Percentiles rank a stretch among this genome's conserved stretches.
Evolutionary conservation across 2,113 vertebrate species (phyloP).

Genomic region (Columba livia): DNA sequence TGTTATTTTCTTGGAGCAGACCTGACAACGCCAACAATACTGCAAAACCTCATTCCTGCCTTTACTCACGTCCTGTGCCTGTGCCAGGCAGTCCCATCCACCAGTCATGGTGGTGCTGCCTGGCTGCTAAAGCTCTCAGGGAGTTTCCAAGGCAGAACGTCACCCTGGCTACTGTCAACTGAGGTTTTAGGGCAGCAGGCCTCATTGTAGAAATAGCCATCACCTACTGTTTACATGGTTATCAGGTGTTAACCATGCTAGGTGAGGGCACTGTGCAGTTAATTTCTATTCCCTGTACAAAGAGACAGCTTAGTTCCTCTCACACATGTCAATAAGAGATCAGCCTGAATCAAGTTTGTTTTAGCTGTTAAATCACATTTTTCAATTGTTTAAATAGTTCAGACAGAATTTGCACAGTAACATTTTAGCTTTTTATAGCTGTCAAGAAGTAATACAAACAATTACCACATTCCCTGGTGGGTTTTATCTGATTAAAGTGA

Average conservation of each 20-base stretch:
- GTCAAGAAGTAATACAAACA: conserved; percentile 66
- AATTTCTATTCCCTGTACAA: not conserved
- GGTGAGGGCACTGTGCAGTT: not conserved
- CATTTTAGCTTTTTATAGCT: conserved; percentile 62
- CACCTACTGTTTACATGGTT: not conserved
- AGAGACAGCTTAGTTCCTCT: not conserved
- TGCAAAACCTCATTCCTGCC: not conserved
- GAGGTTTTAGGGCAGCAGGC: not conserved
- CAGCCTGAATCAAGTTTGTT: conserved; percentile 56
- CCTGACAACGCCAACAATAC: not conserved
- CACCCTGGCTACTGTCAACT: not conserved
- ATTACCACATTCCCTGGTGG: conserved; percentile 55
- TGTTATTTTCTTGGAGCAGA: not conserved
- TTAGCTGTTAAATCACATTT: conserved; percentile 64
- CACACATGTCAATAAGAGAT: not conserved
- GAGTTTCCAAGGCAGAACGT: not conserved
- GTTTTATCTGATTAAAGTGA: conserved; percentile 66
- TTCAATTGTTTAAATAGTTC: conserved; percentile 64
- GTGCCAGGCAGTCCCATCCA: not conserved
- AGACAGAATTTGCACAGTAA: conserved; percentile 64
- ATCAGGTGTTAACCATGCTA: not conserved
- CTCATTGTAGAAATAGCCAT: not conserved
- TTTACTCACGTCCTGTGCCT: not conserved
- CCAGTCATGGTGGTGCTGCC: not conserved
- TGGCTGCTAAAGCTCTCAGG: not conserved